Conservation (phyloP, 2,888 invertebrate species). For the Melolontha melolontha region DNA sequence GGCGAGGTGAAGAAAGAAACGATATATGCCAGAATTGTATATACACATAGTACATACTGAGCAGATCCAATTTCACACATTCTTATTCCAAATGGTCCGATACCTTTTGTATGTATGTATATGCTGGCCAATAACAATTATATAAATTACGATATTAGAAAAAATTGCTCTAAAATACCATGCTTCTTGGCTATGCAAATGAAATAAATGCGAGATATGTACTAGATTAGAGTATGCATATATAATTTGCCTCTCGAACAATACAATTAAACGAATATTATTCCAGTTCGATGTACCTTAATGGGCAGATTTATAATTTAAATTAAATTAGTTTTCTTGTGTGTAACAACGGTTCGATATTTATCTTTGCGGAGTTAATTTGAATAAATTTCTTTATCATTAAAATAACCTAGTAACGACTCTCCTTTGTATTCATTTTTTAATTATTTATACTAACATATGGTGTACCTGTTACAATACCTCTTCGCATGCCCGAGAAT, state of each 20-base stretch:
- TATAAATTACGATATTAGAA: conserved; percentile 40
- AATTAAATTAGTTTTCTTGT: conserved; percentile 47
- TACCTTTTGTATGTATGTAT: conserved; percentile 35
- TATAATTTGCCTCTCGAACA: conserved; percentile 54
- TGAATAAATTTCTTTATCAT: conserved; percentile 44
- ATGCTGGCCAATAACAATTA: conserved; percentile 40
- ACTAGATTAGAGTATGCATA: conserved; percentile 56
- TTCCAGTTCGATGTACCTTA: conserved; percentile 57
- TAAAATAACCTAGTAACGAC: conserved; percentile 27
- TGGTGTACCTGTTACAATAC: conserved; percentile 22
- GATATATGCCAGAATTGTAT: neutral
- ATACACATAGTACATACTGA: conserved; percentile 12
- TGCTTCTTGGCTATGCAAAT: conserved; percentile 60
- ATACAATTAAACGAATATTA: conserved; percentile 55
- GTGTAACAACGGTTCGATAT: conserved; percentile 42
- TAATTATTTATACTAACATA: conserved; percentile 35
- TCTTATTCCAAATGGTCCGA: conserved; percentile 41
- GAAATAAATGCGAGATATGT: conserved; percentile 52
- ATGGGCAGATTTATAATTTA: conserved; percentile 50
- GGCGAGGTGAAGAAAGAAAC: conserved; percentile 5
- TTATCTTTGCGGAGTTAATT: conserved; percentile 46
- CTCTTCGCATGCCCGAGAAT: too few relatives aligned
- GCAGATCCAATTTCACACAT: conserved; percentile 43
- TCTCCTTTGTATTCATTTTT: conserved; percentile 18
- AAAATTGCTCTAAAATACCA: conserved; percentile 42